These are phyloP conservation scores for Sus cebifrons DNA, from an alignment of 2,797 vertebrate genomes.

Conservation along the genomic window DNA sequence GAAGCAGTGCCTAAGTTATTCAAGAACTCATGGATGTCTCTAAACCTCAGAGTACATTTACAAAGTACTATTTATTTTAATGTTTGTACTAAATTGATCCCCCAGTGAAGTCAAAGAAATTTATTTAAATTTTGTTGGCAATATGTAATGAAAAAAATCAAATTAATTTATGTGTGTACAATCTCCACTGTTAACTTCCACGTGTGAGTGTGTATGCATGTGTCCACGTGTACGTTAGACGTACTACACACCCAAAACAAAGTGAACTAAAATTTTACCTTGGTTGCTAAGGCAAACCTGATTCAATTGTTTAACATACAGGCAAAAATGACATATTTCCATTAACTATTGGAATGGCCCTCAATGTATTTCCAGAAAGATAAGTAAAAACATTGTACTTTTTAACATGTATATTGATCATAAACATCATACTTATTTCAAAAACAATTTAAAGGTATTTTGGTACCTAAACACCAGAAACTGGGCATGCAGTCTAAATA, in stretches of 20 bases:
- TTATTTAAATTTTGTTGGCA: conserved; percentile 35
- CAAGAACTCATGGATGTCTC: conserved; percentile 59
- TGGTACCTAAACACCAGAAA: not conserved
- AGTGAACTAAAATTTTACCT: not conserved
- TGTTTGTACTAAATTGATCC: conserved; percentile 51
- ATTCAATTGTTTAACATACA: not conserved
- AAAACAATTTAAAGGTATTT: not conserved
- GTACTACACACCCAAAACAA: not conserved
- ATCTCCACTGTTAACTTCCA: not conserved
- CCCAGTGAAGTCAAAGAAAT: not conserved
- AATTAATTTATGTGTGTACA: not conserved
- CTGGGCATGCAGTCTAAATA: not conserved
- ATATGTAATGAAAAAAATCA: conserved; percentile 2
- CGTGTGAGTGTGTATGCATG: not conserved
- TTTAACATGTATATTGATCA: not conserved
- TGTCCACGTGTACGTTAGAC: not conserved
- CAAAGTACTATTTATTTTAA: conserved; percentile 74
- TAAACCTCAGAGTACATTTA: conserved; percentile 56
- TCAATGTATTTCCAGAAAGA: conserved; percentile 47
- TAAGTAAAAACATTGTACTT: conserved; percentile 4
- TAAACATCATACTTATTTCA: not conserved
- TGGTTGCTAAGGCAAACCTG: not conserved
- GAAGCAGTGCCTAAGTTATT: conserved; percentile 71
- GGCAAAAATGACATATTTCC: conserved; percentile 6
- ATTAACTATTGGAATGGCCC: not conserved